A percentile compares a stretch with the other conserved stretches of the same genome.
Conservation (phyloP, 2,113 vertebrate species). For the Poecile atricapillus region DNA sequence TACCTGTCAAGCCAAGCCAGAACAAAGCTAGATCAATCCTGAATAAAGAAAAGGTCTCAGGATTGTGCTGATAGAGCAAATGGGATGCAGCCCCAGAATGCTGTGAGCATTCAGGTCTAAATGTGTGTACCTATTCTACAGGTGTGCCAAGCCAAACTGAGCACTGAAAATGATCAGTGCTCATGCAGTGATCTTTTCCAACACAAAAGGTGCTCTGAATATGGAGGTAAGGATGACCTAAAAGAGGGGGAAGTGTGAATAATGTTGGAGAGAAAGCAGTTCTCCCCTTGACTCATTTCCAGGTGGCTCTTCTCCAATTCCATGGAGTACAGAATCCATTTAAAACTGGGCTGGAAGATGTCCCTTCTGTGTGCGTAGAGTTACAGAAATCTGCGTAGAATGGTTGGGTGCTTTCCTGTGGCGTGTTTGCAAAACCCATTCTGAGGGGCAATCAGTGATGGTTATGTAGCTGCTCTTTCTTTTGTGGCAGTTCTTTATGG, state of each 20-base stretch:
- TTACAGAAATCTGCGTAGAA: neutral
- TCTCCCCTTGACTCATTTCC: neutral
- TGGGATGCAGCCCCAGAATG: constrained; percentile 29
- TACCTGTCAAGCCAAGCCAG: neutral
- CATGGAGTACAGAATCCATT: neutral
- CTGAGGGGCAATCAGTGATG: neutral
- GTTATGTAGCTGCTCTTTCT: neutral
- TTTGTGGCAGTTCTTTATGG: neutral
- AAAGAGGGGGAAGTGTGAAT: neutral
- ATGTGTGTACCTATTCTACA: rapidly evolving
- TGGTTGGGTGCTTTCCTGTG: neutral
- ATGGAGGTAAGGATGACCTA: neutral
- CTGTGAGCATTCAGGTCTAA: neutral
- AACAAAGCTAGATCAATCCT: neutral
- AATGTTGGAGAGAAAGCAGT: neutral
- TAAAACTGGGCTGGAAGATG: neutral
- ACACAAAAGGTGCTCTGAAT: neutral
- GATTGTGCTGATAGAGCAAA: neutral
- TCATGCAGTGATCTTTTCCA: neutral
- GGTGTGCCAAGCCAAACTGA: neutral
- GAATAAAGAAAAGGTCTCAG: neutral
- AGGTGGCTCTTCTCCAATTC: neutral
- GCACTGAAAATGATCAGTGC: neutral
- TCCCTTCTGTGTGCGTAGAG: rapidly evolving
- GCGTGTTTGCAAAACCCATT: neutral